A percentile compares a stretch with the other conserved stretches of the same genome.
These are phyloP conservation scores for Eira barbara DNA, from an alignment of 2,113 vertebrate species.

Conservation along the genomic window DNA sequence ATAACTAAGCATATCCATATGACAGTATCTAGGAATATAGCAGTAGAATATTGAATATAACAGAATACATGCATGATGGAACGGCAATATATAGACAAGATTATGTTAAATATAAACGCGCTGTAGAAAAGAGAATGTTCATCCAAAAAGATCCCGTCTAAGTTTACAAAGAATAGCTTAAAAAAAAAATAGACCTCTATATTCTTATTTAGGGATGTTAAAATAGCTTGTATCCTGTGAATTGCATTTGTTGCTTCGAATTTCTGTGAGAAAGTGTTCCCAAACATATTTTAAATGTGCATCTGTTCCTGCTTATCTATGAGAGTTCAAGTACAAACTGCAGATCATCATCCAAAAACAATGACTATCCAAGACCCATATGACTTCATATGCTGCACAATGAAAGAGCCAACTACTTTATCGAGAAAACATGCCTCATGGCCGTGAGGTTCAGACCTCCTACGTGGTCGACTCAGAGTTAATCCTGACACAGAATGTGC, in stretches of 20 bases:
- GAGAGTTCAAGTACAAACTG: slow-evolving; percentile 23
- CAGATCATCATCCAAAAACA: background rate
- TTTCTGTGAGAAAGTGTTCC: slow-evolving; percentile 29
- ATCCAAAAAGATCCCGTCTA: background rate
- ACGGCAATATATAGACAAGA: background rate
- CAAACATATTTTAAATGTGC: background rate
- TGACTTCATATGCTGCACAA: background rate
- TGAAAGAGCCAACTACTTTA: background rate
- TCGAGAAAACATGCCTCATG: background rate
- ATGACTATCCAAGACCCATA: background rate
- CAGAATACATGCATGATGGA: background rate
- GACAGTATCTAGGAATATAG: background rate
- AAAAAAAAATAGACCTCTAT: background rate
- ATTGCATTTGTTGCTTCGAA: slow-evolving; percentile 17
- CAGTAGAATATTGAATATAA: background rate
- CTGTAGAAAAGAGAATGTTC: background rate
- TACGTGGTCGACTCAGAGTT: background rate
- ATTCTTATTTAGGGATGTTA: background rate
- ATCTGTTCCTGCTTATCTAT: slow-evolving; percentile 17
- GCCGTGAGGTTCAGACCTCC: background rate
- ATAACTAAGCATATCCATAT: background rate
- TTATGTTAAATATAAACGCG: background rate
- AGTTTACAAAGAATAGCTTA: background rate
- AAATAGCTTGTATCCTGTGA: background rate
- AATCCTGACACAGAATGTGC: background rate